These are phyloP conservation scores for Parascotia fuliginaria DNA, from an alignment of 2,888 invertebrate genomes.

Conservation along the genomic window DNA sequence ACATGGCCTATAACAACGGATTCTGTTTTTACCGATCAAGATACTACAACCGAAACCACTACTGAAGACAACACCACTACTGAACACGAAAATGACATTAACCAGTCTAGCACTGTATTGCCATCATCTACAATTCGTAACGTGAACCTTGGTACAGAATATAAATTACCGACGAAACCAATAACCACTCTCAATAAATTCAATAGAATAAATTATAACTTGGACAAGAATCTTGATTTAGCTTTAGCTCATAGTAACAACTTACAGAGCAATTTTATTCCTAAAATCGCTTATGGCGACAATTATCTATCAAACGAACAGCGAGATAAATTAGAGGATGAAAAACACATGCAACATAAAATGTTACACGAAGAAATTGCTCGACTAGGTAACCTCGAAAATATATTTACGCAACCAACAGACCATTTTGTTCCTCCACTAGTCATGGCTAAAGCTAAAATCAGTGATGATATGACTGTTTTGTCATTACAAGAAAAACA, in stretches of 20 bases:
- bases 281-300: slow-evolving; percentile 56
- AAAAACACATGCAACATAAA: slow-evolving; percentile 74
- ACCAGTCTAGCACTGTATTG: slow-evolving; percentile 49
- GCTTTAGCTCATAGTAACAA: slow-evolving; percentile 59
- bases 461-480: slow-evolving; percentile 81
- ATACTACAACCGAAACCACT: slow-evolving; percentile 56
- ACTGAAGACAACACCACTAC: slow-evolving; percentile 63
- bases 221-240: slow-evolving; percentile 58
- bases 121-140: slow-evolving; percentile 44
- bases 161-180: slow-evolving; percentile 30
- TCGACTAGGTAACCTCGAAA: slow-evolving; percentile 74
- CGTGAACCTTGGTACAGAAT: slow-evolving; percentile 24
- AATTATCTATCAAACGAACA: slow-evolving; percentile 62
- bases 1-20: slow-evolving; percentile 58
- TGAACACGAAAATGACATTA: slow-evolving; percentile 59
- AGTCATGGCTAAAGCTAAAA: slow-evolving; percentile 82
- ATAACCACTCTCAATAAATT: slow-evolving; percentile 35
- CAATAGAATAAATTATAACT: slow-evolving; percentile 38
- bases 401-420: slow-evolving; percentile 79
- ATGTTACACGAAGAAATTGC: slow-evolving; percentile 77
- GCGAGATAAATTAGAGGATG: slow-evolving; percentile 68
- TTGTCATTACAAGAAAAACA: slow-evolving; percentile 80
- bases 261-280: slow-evolving; percentile 71
- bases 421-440: slow-evolving; percentile 82
- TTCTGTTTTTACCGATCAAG: slow-evolving; percentile 57